Base-by-base conservation (phyloP, 2,113 vertebrate species). In the Strigops habroptila region DNA sequence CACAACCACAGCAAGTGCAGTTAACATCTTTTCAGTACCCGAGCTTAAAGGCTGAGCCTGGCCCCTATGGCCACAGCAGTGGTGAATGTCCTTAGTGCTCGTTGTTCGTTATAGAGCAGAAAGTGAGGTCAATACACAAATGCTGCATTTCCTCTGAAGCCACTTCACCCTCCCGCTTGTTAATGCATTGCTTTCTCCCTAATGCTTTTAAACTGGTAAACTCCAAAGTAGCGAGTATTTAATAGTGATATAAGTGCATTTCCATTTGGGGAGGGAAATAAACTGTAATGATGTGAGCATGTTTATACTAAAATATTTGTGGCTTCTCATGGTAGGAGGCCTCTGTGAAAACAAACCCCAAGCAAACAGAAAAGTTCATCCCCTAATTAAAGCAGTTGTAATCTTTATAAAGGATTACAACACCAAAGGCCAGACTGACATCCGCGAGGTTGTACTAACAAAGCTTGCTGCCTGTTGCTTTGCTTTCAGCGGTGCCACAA, bases 291-390 rank as follows among this genome's bases (percentile, higher is more conserved):
- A 69, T 44, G n/a, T 39, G n/a, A 82, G 63, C 24, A 48, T 88
- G 65, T 90, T 90, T 91, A 49, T 19, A 64, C 9, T 25, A 48
- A 82, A 93, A 86, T 96, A 82, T 74, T 74, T 86, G 92, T 81
- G 86, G 88, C 21, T 97, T 94, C 78, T 92, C 55, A 60, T 92
- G 64, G 68, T 63, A 81, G 31, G 62, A 91, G 71, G 68, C 64
- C 69, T 91, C 77, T 55, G 55, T 3, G 0, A 73, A 82, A 33
- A 33, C 27, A 77, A 92, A 37, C 33, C 15, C 44, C 37, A 88
- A 63, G 55, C 64, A 88, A 88, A 82, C 62, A 90, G 78, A 25
- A 35, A 82, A 91, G 90, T 76, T 94, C 76, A 81, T 37, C 78
- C 23, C 60, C 31, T 74, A 52, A 70, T 84, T 77, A 84, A 93